Percentiles rank a stretch among this genome's conserved stretches.
These are phyloP conservation scores for Sarcophaga peregrina DNA, from an alignment of 1,140 invertebrate genomes.

Conservation along the genomic window DNA sequence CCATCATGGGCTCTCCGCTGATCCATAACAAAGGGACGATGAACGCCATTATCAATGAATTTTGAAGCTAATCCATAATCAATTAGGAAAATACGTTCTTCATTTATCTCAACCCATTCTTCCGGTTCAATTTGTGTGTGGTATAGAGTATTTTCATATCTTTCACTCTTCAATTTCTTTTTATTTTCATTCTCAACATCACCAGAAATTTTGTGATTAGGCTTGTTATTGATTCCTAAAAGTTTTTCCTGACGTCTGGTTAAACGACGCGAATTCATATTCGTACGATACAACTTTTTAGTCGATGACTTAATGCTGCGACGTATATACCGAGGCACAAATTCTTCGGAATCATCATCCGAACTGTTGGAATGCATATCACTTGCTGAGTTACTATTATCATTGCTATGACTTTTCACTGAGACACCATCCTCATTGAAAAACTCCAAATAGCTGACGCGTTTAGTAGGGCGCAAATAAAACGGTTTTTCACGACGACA, in stretches of 20 bases:
- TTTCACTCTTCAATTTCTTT: background rate
- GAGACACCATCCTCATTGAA: slow-evolving; percentile 62
- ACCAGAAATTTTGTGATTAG: background rate
- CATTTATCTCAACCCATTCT: slow-evolving; percentile 48
- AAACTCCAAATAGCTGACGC: slow-evolving; percentile 63
- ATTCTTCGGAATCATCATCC: too few species aligned
- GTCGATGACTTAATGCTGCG: too few species aligned
- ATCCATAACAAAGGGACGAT: slow-evolving; percentile 90
- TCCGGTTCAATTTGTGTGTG: slow-evolving; percentile 5
- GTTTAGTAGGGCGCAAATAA: slow-evolving; percentile 61
- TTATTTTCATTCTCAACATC: slow-evolving; percentile 1
- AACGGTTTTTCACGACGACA: slow-evolving; percentile 61
- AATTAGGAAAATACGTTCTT: slow-evolving; percentile 85
- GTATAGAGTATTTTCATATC: background rate
- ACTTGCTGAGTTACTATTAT: slow-evolving; percentile 2
- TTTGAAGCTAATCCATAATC: slow-evolving; percentile 94
- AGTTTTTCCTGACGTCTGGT: slow-evolving; percentile 51
- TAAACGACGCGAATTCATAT: too few species aligned
- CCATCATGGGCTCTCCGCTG: slow-evolving; percentile 93
- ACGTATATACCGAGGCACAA: too few species aligned
- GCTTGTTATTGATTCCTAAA: slow-evolving; percentile 23
- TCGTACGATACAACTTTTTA: too few species aligned
- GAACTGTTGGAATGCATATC: too few species aligned
- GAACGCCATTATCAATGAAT: slow-evolving; percentile 81
- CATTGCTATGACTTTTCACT: slow-evolving; percentile 46